Base-by-base conservation (phyloP, 2,888 invertebrate species). In the Apamea epomidion region DNA sequence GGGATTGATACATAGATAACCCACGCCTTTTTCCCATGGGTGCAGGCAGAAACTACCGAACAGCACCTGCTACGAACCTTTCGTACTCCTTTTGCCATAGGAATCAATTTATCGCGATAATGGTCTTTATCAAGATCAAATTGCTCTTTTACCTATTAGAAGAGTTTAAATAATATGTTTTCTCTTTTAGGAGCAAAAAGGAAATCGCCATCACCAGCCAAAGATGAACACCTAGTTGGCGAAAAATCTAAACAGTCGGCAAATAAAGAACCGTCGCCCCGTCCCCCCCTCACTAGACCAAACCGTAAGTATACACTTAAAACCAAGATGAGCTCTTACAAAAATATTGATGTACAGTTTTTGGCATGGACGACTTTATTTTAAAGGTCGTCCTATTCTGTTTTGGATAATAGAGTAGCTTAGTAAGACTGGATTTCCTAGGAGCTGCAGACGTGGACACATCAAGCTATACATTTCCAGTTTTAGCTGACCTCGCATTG, bases 181-280 rank as follows among this genome's bases (percentile, higher is more conserved):
- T 69, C 51, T 65, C 3, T 79, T 83, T 76, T 65, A 83, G 84
- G 77, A 76, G 29, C 71, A 42, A 69, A 69, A 73, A 77, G 42
- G n/a, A 86, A 69, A 75, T 74, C 67, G n/a, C 72, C n/a, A 48
- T n/a, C 42, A 48, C 18, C 32, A 8, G 48, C 10, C 25, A 86
- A 74, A 60, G 71, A 76, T 21, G 32, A n/a, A 58, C 37, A 60
- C 14, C 8, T 58, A 62, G 10, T 42, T 71, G 16, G 37, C 7
- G 74, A 76, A 54, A 80, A 58, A 48, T 14, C n/a, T 7, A 84
- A 71, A 78, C 70, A 32, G 18, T 14, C 64, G 2, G 4, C 45
- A 60, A 62, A 54, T 62, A 86, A 68, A 62, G 76, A 76, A 45
- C 10, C 21, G 32, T 12, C 14, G 1, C 10, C 45, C 1, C 37